Evolutionary conservation across 2,797 vertebrate genomes (phyloP).

Genomic region (Falco cherrug): DNA sequence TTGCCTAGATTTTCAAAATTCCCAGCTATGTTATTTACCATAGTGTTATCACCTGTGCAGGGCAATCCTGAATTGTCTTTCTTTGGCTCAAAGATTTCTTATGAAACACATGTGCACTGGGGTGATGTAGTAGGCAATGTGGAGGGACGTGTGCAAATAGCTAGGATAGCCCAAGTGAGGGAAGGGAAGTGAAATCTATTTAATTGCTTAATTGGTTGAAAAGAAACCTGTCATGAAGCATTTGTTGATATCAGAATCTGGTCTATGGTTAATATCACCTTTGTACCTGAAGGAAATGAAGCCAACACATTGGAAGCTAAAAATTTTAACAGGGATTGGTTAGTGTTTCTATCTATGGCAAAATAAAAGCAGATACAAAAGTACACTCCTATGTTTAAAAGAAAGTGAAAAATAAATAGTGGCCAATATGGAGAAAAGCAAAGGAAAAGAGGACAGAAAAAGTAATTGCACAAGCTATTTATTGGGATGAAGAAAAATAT

Average conservation of each 20-base stretch:
- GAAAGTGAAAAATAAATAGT: neutral
- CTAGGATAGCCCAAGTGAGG: neutral
- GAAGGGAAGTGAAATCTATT: neutral
- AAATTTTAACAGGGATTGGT: neutral
- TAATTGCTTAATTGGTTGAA: neutral
- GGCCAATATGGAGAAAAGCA: neutral
- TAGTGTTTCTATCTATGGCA: neutral
- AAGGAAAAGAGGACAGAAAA: neutral
- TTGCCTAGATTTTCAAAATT: conserved; percentile 29
- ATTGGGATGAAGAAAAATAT: conserved; percentile 57
- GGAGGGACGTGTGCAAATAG: neutral
- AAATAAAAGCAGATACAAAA: conserved; percentile 20
- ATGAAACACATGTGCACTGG: neutral
- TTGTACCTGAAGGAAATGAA: neutral
- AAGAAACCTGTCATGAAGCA: neutral
- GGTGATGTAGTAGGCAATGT: neutral
- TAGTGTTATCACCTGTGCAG: neutral
- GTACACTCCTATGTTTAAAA: neutral
- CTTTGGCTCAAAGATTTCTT: neutral
- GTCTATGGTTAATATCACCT: neutral
- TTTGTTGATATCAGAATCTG: neutral
- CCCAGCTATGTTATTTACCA: neutral
- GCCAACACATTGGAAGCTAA: neutral
- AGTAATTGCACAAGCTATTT: conserved; percentile 26
- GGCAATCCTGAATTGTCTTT: neutral